These are phyloP conservation scores for Odontomyia ornata DNA, from an alignment of 2,888 invertebrate genomes.

Conservation along the genomic window DNA sequence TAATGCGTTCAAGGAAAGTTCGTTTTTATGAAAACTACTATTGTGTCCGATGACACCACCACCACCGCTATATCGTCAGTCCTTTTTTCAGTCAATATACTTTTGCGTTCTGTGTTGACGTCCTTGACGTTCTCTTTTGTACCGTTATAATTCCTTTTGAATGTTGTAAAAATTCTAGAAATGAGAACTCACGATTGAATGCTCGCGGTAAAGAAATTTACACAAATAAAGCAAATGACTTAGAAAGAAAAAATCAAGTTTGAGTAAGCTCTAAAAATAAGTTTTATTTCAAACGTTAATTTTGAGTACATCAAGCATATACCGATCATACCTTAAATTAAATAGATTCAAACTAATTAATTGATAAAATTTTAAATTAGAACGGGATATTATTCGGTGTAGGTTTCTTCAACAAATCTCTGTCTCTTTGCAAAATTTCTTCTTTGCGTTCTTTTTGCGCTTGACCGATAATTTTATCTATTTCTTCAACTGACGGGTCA, in stretches of 20 bases:
- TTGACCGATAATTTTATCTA: constrained; percentile 68
- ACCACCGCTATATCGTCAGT: constrained; percentile 3
- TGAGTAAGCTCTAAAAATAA: too few species aligned
- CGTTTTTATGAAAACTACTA: constrained; percentile 30
- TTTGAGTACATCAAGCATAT: too few species aligned
- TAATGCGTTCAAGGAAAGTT: constrained; percentile 36
- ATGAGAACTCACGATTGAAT: too few species aligned
- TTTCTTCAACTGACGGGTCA: constrained; percentile 65
- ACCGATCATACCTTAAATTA: too few species aligned
- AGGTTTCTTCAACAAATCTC: constrained; percentile 63
- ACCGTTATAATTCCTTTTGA: too few species aligned
- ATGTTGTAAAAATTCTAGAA: too few species aligned
- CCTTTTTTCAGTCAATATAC: constrained; percentile 31
- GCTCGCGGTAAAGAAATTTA: too few species aligned
- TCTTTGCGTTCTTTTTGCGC: constrained; percentile 69
- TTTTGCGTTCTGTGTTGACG: constrained; percentile 5
- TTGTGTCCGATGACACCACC: constrained; percentile 17
- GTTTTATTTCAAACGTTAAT: too few species aligned
- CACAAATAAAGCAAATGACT: too few species aligned
- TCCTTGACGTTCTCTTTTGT: not conserved
- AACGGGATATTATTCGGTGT: constrained; percentile 50
- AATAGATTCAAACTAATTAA: too few species aligned
- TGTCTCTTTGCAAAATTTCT: constrained; percentile 67
- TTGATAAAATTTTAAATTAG: not conserved
- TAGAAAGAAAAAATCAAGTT: too few species aligned